Conservation (phyloP, 2,113 vertebrate species). For the Xiphophorus hellerii region DNA sequence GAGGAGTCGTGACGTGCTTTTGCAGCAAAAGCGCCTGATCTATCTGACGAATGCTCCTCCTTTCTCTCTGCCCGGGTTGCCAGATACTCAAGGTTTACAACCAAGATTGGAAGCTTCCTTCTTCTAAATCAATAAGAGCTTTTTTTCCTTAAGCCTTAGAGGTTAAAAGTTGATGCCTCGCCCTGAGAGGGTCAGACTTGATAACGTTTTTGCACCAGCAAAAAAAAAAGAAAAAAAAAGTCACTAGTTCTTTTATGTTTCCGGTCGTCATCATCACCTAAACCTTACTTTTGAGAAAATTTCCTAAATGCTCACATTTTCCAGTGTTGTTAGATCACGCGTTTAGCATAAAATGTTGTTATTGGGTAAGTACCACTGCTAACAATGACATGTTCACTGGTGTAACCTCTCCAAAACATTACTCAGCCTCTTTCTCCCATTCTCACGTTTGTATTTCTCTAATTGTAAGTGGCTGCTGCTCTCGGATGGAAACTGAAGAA, state of each 20-base stretch:
- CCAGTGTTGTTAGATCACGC: neutral
- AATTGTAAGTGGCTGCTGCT: constrained; percentile 47
- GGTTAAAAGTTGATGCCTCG: constrained; percentile 42
- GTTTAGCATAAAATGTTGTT: constrained; percentile 23
- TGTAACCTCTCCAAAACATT: constrained; percentile 62
- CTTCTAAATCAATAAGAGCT: constrained; percentile 64
- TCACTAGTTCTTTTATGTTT: constrained; percentile 28
- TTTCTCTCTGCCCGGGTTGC: constrained; percentile 50
- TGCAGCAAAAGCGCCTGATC: neutral
- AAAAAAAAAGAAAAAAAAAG: constrained; percentile 50
- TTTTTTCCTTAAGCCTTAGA: constrained; percentile 52
- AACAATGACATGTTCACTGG: constrained; percentile 60
- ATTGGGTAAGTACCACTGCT: constrained; percentile 43
- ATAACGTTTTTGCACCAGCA: constrained; percentile 77
- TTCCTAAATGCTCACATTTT: constrained; percentile 17
- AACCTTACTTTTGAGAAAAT: constrained; percentile 45
- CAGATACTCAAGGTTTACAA: constrained; percentile 57
- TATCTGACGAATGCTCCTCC: constrained; percentile 45
- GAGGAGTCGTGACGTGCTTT: constrained; percentile 91
- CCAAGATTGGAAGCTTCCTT: constrained; percentile 59
- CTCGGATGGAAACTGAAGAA: constrained; percentile 34
- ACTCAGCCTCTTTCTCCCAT: constrained; percentile 25
- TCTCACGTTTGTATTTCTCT: constrained; percentile 50
- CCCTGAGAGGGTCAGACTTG: constrained; percentile 46
- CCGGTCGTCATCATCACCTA: constrained; percentile 36